A percentile compares a stretch with the other conserved stretches of the same genome.
Conservation (phyloP, 1,140 invertebrate genomes). For the Aphaenogaster rudis region DNA sequence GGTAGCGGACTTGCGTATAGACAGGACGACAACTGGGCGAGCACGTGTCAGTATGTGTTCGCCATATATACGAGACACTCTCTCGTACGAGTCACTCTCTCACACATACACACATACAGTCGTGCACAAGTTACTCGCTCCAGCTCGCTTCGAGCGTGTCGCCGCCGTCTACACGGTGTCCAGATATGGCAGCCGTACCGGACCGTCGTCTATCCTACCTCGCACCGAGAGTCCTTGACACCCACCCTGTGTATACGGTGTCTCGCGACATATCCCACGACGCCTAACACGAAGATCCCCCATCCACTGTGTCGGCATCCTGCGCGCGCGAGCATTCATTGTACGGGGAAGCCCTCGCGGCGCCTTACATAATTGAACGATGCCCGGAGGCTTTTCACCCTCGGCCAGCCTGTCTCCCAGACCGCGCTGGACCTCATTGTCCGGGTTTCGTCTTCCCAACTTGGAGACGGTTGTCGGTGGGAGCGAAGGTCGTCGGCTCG, state of each 20-base stretch:
- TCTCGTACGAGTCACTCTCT: not conserved
- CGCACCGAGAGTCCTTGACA: slow-evolving; percentile 74
- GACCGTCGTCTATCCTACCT: slow-evolving; percentile 67
- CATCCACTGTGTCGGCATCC: slow-evolving; percentile 38
- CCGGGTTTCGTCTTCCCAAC: slow-evolving; percentile 47
- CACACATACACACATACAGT: not conserved
- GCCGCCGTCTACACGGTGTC: slow-evolving; percentile 74
- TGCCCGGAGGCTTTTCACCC: slow-evolving; percentile 70
- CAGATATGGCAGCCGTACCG: slow-evolving; percentile 79
- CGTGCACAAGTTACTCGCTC: slow-evolving; percentile 38
- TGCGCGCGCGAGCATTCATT: slow-evolving; percentile 52
- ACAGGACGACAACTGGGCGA: slow-evolving; percentile 61
- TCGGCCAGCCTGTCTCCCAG: slow-evolving; percentile 45
- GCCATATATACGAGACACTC: not conserved
- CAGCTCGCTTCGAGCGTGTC: slow-evolving; percentile 54
- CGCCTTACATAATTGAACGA: slow-evolving; percentile 75
- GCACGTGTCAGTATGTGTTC: slow-evolving; percentile 52
- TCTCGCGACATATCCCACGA: slow-evolving; percentile 64
- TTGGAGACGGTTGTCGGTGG: slow-evolving; percentile 49
- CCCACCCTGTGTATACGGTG: slow-evolving; percentile 73
- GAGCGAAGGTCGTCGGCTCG: slow-evolving; percentile 69
- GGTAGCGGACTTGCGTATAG: slow-evolving; percentile 36
- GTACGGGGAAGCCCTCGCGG: slow-evolving; percentile 69
- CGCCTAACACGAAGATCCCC: slow-evolving; percentile 46
- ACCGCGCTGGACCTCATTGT: slow-evolving; percentile 67